phyloP scores from a whole-genome alignment of 2,888 invertebrate species.

The Phlogophora meticulosa region DNA sequence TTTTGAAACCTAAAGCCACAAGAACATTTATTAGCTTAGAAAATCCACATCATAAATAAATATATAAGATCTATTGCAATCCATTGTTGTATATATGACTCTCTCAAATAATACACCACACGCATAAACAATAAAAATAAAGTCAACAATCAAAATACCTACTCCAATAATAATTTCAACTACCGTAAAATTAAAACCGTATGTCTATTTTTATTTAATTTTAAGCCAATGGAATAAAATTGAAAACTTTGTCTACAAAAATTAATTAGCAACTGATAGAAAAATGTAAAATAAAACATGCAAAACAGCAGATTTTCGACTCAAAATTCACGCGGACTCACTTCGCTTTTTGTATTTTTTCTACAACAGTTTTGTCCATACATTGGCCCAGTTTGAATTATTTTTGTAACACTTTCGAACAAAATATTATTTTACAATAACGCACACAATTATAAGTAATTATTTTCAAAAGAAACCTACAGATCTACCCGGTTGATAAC shows the following conservation, averaged over 20 bases:
- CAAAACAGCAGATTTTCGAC: background rate
- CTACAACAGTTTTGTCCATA: conserved; percentile 90
- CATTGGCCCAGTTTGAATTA: conserved; percentile 92
- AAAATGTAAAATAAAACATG: background rate
- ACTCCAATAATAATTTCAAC: too few relatives aligned
- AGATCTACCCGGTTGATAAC: background rate
- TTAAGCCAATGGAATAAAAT: background rate
- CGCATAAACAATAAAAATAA: too few relatives aligned
- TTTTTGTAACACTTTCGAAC: conserved; percentile 43
- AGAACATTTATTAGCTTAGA: background rate
- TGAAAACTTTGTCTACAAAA: background rate
- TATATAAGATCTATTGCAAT: too few relatives aligned
- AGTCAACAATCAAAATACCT: too few relatives aligned
- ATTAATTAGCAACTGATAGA: too few relatives aligned
- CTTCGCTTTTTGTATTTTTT: conserved; percentile 81
- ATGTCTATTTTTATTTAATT: background rate
- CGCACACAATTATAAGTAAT: conserved; percentile 12
- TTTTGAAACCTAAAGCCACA: conserved; percentile 41
- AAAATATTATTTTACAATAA: conserved; percentile 17
- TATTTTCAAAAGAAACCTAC: conserved; percentile 24
- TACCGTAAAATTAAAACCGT: background rate
- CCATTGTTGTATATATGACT: too few relatives aligned
- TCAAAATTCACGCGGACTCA: conserved; percentile 73
- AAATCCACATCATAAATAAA: too few relatives aligned
- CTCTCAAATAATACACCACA: too few relatives aligned